Evolutionary conservation across 2,113 vertebrate genomes (phyloP), one percentile per base, ranked within the genome.

Genomic region (Calyptommatus sinebrachiatus): DNA sequence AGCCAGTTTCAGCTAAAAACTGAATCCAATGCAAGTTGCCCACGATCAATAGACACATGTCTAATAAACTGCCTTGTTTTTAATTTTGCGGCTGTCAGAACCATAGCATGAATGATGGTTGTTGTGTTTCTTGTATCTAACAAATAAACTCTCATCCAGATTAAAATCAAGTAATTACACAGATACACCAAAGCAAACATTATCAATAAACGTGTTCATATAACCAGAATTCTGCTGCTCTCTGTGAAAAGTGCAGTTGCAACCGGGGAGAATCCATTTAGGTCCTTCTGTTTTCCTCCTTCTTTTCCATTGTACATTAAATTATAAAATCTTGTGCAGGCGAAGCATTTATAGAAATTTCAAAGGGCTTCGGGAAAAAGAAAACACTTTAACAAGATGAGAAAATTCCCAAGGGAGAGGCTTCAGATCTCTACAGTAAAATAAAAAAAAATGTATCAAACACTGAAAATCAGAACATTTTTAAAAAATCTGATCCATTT

Each of bases 171-270:
- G 22, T 6, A 8, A 63, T 86, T 57, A 24, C 0, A 28, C 79
- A 48, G 68, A 61, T 74, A 79, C 87, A 84, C 20, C 74, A 79
- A 83, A 84, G 71, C 46, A 78, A 24, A 80, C 29, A 11, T 63
- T n/a, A 57, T 20, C 16, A 53, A 28, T 50, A 68, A 35, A 71
- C 11, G 14, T 28, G 12, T 31, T 22, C 31, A 69, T 69, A 69
- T 14, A 69, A 11, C 8, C 22, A 18, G 45, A 24, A 48, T 48
- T 41, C 41, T n/a, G 45, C 69, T 45, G 22, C n/a, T 50, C 46
- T 24, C 45, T 20, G 7, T 50, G 46, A 50, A 28, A 14, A 16
- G 10, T 46, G 11, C 26, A 71, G 70, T 26, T 14, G 26, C 26
- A 48, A 4, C 46, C 45, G 50, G 45, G 28, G 14, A 71, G n/a